These are phyloP conservation scores for Phengaris alcon DNA, from an alignment of 2,888 invertebrate genomes.

Conservation along the genomic window DNA sequence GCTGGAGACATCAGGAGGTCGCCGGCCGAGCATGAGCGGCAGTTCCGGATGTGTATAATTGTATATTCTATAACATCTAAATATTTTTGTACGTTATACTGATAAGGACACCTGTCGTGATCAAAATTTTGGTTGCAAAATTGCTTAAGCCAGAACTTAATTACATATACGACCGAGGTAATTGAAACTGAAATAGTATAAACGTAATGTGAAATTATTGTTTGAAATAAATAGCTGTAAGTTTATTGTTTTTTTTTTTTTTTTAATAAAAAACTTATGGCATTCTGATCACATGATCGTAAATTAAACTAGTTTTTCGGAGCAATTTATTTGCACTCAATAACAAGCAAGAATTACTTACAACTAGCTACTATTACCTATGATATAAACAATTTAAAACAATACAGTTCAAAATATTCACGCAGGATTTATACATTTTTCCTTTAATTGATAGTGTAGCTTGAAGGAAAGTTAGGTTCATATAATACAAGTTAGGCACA, in stretches of 20 bases:
- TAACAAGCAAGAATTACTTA: neutral
- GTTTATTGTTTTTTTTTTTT: neutral
- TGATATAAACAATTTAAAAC: neutral
- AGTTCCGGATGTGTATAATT: neutral
- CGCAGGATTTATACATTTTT: conserved; percentile 11
- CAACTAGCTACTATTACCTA: neutral
- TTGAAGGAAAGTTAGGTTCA: conserved; percentile 26
- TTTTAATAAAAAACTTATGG: neutral
- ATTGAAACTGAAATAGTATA: neutral
- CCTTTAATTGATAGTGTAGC: conserved; percentile 22
- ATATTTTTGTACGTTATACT: neutral
- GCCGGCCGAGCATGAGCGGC: neutral
- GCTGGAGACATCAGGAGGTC: conserved; percentile 1
- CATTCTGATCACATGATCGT: conserved; percentile 1
- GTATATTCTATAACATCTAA: neutral
- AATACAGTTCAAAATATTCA: neutral
- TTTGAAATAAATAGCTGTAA: neutral
- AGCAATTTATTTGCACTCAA: neutral
- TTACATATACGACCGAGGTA: neutral
- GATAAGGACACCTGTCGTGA: neutral
- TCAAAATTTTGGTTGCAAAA: too few species aligned
- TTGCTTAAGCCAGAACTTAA: too few species aligned
- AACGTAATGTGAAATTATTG: neutral
- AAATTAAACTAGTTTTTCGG: conserved; percentile 21
- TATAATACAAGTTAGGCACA: conserved; percentile 27